These are phyloP conservation scores for Papilio aristodemus DNA, from an alignment of 1,140 invertebrate genomes.

Conservation along the genomic window DNA sequence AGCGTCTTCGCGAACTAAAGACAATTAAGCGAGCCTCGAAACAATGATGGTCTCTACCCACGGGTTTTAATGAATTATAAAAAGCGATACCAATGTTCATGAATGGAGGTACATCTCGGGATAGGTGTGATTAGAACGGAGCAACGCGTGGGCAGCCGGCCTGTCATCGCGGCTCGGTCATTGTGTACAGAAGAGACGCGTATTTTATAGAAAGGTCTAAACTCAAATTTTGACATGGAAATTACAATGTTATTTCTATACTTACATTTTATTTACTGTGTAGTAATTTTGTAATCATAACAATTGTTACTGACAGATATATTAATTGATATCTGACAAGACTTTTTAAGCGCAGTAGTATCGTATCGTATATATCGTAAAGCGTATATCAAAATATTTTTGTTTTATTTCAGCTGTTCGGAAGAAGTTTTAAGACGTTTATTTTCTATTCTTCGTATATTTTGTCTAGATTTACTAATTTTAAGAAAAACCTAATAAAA, in stretches of 20 bases:
- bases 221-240: not conserved
- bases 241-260: not conserved
- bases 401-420: too few species aligned
- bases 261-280: too few species aligned
- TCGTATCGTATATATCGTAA: too few species aligned
- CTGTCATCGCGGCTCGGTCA: conserved; percentile 71
- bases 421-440: too few species aligned
- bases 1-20: conserved; percentile 7
- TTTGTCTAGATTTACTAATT: too few species aligned
- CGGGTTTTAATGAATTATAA: conserved; percentile 57
- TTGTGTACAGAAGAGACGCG: conserved; percentile 57
- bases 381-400: too few species aligned
- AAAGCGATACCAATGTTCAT: conserved; percentile 64
- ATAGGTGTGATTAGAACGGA: conserved; percentile 72
- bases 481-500: too few species aligned
- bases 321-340: too few species aligned
- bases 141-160: conserved; percentile 66
- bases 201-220: conserved; percentile 42
- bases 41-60: conserved; percentile 63
- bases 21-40: conserved; percentile 47
- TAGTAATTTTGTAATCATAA: too few species aligned
- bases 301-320: too few species aligned
- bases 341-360: too few species aligned
- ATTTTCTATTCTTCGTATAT: too few species aligned
- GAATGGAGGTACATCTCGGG: conserved; percentile 55